These are phyloP conservation scores for Rattus norvegicus DNA, from an alignment of 2,113 vertebrate species.

Conservation along the genomic window DNA sequence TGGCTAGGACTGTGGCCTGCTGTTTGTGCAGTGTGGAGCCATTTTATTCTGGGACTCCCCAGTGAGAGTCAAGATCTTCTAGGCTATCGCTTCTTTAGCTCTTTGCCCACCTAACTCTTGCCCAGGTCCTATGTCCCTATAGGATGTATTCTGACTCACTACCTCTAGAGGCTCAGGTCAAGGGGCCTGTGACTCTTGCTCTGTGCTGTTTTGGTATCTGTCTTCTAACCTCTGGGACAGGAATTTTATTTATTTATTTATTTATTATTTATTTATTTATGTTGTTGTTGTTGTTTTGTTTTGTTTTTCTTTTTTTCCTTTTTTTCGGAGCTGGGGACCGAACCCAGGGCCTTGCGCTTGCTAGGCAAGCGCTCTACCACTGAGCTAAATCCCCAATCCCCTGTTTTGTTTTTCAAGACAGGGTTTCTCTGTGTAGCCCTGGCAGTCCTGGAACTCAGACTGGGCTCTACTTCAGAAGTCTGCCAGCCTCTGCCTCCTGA, in stretches of 20 bases:
- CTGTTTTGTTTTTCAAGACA: neutral
- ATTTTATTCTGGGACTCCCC: no score
- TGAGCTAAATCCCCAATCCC: no score
- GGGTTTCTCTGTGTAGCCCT: neutral
- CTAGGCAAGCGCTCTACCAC: no score
- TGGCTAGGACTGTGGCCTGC: neutral
- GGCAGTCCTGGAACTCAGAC: neutral
- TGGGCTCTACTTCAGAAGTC: neutral
- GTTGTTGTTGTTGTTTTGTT: neutral
- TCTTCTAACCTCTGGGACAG: neutral
- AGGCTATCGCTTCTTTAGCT: neutral
- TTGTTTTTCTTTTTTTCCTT: neutral
- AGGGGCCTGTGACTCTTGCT: neutral
- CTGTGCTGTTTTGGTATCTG: fast-evolving
- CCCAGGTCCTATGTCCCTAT: neutral
- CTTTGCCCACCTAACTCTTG: neutral
- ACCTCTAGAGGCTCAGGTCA: neutral
- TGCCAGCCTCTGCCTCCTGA: neutral
- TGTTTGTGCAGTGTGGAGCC: no score
- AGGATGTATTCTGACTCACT: neutral
- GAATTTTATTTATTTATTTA: neutral
- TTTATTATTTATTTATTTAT: neutral
- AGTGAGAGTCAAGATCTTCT: neutral
- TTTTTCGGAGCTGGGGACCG: no score
- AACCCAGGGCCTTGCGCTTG: no score